Conservation (phyloP, 2,888 invertebrate genomes). For the Carcina quercana region DNA sequence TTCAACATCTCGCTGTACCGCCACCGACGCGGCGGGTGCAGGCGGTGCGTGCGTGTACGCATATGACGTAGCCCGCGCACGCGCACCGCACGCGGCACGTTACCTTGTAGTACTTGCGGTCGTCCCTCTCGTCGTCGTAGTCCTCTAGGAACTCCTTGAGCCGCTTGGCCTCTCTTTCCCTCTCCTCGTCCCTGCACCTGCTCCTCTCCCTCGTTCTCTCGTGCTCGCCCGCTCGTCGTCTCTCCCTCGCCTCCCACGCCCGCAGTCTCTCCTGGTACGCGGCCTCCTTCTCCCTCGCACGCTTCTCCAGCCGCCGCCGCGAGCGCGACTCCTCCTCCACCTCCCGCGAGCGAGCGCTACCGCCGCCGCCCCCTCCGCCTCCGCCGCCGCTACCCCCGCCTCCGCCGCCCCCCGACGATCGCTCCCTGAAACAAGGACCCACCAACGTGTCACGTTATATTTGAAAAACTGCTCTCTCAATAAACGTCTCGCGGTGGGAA, state of each 20-base stretch:
- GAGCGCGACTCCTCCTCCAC: constrained; percentile 95
- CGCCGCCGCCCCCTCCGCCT: too few relatives aligned
- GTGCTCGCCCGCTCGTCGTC: constrained; percentile 92
- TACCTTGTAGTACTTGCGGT: constrained; percentile 92
- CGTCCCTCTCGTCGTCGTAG: constrained; percentile 98
- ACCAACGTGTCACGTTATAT: too few relatives aligned
- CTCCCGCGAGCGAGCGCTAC: constrained; percentile 75
- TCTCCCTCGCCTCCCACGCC: constrained; percentile 91
- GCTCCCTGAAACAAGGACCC: too few relatives aligned
- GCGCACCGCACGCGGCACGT: background rate
- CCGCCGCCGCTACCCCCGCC: too few relatives aligned
- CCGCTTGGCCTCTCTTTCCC: constrained; percentile 92
- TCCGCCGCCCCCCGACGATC: too few relatives aligned
- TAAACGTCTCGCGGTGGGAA: too few relatives aligned
- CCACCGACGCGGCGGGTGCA: constrained; percentile 92
- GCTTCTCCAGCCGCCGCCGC: constrained; percentile 90
- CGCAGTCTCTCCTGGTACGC: constrained; percentile 91
- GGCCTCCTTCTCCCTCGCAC: constrained; percentile 95
- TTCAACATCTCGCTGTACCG: too few relatives aligned
- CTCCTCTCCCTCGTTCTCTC: constrained; percentile 88
- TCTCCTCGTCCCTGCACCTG: constrained; percentile 85
- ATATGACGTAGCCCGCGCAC: background rate
- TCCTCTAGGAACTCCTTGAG: constrained; percentile 99
- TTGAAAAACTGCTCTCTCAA: too few relatives aligned
- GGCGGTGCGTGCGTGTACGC: constrained; percentile 68